Percentiles rank a stretch among this genome's conserved stretches.
Evolutionary conservation across 64 coral and sea anemone species (phyloP).

Genomic region (Actinia tenebrosa): DNA sequence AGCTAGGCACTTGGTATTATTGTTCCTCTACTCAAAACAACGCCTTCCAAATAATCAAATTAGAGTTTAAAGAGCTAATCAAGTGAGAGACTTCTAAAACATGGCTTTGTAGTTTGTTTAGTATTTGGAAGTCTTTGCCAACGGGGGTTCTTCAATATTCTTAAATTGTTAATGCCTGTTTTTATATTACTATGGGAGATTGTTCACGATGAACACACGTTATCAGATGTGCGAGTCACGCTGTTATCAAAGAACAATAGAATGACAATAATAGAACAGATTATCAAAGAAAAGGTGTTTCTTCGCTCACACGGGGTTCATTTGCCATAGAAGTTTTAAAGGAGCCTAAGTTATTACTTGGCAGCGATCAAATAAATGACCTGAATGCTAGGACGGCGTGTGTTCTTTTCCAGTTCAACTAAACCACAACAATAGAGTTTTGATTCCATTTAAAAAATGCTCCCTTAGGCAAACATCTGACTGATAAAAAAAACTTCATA

Average conservation of each 20-base stretch:
- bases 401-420: background rate
- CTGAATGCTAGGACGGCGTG: background rate
- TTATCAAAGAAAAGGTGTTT: constrained; percentile 2
- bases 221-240: constrained; percentile 4
- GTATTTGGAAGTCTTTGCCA: background rate
- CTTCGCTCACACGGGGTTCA: background rate
- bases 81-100: background rate
- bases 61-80: background rate
- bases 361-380: background rate
- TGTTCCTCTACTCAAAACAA: background rate
- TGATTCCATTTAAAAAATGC: background rate
- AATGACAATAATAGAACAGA: background rate
- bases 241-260: background rate
- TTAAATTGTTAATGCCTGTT: constrained; percentile 7
- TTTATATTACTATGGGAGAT: constrained; percentile 19
- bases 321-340: constrained; percentile 15
- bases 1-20: background rate
- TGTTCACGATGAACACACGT: constrained; percentile 9
- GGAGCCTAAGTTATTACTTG: background rate
- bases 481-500: background rate
- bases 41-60: background rate
- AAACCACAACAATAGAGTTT: background rate
- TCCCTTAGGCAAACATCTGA: background rate
- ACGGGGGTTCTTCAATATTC: background rate
- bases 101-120: background rate